These are phyloP conservation scores for Alethe diademata DNA, from an alignment of 2,113 vertebrate species.

Conservation along the genomic window DNA sequence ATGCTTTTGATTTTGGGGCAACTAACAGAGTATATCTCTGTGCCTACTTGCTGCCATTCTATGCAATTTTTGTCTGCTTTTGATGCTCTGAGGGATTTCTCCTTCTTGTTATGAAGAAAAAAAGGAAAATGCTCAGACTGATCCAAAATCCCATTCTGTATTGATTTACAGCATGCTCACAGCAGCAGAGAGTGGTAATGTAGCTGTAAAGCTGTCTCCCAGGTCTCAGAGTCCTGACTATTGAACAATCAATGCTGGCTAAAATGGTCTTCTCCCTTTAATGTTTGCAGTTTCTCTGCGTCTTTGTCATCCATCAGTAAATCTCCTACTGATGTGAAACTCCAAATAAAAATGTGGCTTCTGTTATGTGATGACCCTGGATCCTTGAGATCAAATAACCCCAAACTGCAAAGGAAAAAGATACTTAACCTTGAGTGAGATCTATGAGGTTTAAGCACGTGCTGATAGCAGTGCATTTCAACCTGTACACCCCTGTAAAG, in stretches of 20 bases:
- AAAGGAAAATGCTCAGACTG: neutral
- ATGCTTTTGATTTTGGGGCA: neutral
- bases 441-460: neutral
- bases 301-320: neutral
- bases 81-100: neutral
- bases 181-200: neutral
- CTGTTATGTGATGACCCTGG: neutral
- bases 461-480: neutral
- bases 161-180: neutral
- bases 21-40: neutral
- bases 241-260: neutral
- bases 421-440: neutral
- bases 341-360: neutral
- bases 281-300: neutral
- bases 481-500: neutral
- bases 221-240: neutral
- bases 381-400: neutral
- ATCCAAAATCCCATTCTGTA: neutral
- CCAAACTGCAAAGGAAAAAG: neutral
- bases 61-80: constrained; percentile 5
- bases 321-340: neutral
- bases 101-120: neutral
- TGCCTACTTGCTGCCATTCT: neutral
- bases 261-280: neutral
- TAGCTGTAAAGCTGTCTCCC: neutral